phyloP scores from a whole-genome alignment of 2,113 vertebrate genomes.

The Cranoglanis bouderius region DNA sequence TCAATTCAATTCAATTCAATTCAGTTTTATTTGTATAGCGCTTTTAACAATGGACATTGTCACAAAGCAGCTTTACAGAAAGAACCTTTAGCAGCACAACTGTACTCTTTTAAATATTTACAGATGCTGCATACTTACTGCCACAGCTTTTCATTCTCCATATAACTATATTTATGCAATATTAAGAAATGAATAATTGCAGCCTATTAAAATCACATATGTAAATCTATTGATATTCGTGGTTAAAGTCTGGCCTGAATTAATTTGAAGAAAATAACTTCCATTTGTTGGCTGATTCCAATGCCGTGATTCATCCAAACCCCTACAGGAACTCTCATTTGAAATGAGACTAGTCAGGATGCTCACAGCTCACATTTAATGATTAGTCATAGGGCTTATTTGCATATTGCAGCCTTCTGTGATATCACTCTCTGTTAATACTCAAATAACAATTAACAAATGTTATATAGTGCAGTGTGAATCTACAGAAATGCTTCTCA shows the following conservation, averaged over 20 bases:
- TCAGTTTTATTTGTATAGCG: too few relatives aligned
- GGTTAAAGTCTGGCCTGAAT: conserved; percentile 17
- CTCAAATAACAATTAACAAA: conserved; percentile 20
- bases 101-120: neutral
- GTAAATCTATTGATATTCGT: neutral
- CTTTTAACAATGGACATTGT: too few relatives aligned
- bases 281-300: conserved; percentile 23
- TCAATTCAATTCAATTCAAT: too few relatives aligned
- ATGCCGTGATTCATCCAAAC: conserved; percentile 30
- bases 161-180: conserved; percentile 10
- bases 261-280: conserved; percentile 11
- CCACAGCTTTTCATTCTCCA: neutral
- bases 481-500: neutral
- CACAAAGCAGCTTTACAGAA: too few relatives aligned
- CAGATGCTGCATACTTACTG: neutral
- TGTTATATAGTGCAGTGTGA: neutral
- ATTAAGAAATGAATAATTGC: conserved; percentile 6
- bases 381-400: conserved; percentile 32
- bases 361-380: conserved; percentile 32
- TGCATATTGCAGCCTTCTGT: conserved; percentile 25
- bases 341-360: conserved; percentile 33
- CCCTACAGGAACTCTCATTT: conserved; percentile 33
- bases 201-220: conserved; percentile 26
- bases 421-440: conserved; percentile 3
- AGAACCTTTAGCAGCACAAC: neutral